Conservation (phyloP, 64 coral and sea anemone species). For the Dendronephthya gigantea region DNA sequence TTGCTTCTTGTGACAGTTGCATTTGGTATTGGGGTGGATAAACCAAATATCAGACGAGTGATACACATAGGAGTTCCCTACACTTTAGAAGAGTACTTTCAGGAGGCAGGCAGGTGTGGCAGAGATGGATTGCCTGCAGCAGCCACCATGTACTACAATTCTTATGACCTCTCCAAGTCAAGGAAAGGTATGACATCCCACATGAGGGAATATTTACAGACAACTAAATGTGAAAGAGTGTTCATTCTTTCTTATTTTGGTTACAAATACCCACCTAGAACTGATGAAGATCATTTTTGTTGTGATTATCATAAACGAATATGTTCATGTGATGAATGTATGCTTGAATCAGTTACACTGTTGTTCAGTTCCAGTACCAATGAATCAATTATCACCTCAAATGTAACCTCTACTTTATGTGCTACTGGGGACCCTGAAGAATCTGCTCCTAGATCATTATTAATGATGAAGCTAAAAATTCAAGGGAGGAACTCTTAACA, state of each 20-base stretch:
- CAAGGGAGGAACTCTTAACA: conserved; percentile 4
- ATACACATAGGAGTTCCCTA: not conserved
- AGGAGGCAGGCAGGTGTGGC: not conserved
- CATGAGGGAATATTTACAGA: conserved; percentile 30
- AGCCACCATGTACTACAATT: not conserved
- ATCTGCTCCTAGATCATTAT: not conserved
- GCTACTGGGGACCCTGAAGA: not conserved
- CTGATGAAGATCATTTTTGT: conserved; percentile 31
- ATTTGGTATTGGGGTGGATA: not conserved
- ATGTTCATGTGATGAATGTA: conserved; percentile 38
- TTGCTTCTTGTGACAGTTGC: not conserved
- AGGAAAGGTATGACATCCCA: conserved; percentile 23
- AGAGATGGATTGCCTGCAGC: not conserved
- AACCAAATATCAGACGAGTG: not conserved
- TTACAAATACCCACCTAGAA: not conserved
- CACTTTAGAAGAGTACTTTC: not conserved
- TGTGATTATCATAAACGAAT: conserved; percentile 41
- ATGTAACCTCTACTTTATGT: not conserved
- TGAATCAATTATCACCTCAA: not conserved
- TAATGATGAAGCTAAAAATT: not conserved
- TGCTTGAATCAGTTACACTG: not conserved
- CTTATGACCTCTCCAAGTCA: conserved; percentile 29
- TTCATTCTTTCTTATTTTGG: conserved; percentile 50
- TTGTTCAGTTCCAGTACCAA: not conserved
- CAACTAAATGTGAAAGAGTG: conserved; percentile 34